Conservation (phyloP, 2,797 vertebrate genomes). For the Bothrops alternatus region DNA sequence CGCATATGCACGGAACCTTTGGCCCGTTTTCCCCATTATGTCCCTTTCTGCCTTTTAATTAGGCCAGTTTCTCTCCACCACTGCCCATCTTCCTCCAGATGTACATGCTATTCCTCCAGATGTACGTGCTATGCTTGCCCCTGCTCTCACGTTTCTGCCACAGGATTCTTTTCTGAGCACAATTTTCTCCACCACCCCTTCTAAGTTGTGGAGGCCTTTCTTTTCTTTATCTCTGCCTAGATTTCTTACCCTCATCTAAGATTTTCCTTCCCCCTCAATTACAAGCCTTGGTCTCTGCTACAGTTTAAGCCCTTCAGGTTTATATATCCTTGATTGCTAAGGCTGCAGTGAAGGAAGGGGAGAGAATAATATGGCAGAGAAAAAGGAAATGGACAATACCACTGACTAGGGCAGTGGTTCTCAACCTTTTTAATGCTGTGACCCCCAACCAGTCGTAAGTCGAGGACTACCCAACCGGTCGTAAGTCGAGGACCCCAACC, state of each 20-base stretch:
- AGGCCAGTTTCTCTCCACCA: slow-evolving; percentile 48
- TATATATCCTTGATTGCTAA: slow-evolving; percentile 51
- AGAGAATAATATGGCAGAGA: neutral
- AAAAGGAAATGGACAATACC: neutral
- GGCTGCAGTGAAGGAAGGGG: neutral
- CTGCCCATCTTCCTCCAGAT: slow-evolving; percentile 57
- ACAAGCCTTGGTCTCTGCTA: slow-evolving; percentile 66
- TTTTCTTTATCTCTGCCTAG: slow-evolving; percentile 73
- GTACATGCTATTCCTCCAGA: slow-evolving; percentile 63
- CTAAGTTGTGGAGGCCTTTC: slow-evolving; percentile 72
- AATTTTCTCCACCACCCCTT: slow-evolving; percentile 59
- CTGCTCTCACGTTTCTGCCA: slow-evolving; percentile 64
- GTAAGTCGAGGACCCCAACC: no score
- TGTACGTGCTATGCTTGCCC: slow-evolving; percentile 62
- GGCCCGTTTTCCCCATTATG: neutral
- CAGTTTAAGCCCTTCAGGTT: slow-evolving; percentile 73
- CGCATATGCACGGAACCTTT: neutral
- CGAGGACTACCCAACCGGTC: no score
- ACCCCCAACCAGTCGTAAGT: no score
- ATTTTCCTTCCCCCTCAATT: slow-evolving; percentile 74
- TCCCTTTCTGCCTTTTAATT: slow-evolving; percentile 66
- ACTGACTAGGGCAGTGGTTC: neutral
- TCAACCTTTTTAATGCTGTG: no score
- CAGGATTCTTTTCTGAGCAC: slow-evolving; percentile 69
- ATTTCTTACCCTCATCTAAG: slow-evolving; percentile 73